phyloP scores from a whole-genome alignment of 53 echinoderm and acorn worm genomes.

The Arbacia lixula region DNA sequence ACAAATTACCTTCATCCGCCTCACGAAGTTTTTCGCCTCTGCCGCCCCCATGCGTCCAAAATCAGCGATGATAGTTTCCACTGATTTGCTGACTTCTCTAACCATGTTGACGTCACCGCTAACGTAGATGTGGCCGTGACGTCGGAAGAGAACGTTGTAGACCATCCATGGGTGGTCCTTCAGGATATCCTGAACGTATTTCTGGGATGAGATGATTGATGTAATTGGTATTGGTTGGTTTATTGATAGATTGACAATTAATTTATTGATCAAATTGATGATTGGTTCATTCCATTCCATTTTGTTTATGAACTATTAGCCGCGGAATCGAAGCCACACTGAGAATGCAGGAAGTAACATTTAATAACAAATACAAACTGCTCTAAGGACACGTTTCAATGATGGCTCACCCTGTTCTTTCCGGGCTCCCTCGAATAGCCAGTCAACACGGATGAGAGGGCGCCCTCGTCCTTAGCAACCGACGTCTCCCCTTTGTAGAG shows the following conservation, averaged over 20 bases:
- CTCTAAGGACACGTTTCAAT: too few relatives aligned
- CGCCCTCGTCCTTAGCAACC: constrained; percentile 72
- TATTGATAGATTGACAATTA: too few relatives aligned
- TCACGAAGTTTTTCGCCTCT: constrained; percentile 80
- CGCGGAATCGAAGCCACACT: too few relatives aligned
- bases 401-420: constrained; percentile 71
- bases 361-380: too few relatives aligned
- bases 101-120: constrained; percentile 97
- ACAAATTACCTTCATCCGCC: constrained; percentile 74
- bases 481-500: constrained; percentile 68
- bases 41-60: constrained; percentile 73
- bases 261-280: too few relatives aligned
- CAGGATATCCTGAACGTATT: constrained; percentile 86
- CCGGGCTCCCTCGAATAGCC: constrained; percentile 80
- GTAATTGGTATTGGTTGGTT: too few relatives aligned
- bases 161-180: constrained; percentile 73
- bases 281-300: not conserved
- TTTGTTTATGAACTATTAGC: too few relatives aligned
- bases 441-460: constrained; percentile 64
- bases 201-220: constrained; percentile 62
- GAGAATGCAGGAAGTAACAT: too few relatives aligned
- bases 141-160: constrained; percentile 68
- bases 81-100: constrained; percentile 73
- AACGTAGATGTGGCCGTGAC: constrained; percentile 85
- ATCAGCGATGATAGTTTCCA: constrained; percentile 75